phyloP scores from a whole-genome alignment of 2,888 invertebrate species.

The Scelioninae gen. 1 region DNA sequence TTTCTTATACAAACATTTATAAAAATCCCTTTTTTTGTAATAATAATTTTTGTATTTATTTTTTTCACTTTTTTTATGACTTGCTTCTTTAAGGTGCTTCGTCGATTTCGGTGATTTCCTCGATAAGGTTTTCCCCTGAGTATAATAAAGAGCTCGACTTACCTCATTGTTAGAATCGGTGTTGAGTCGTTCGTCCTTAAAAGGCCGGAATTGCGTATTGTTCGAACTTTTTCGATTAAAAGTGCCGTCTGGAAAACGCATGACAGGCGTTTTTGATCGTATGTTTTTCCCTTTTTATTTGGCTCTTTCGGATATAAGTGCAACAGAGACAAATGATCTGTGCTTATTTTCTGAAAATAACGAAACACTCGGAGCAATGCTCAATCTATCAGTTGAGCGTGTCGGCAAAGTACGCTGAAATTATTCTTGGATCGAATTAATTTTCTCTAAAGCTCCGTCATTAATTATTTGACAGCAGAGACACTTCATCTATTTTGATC shows the following conservation, averaged over 20 bases:
- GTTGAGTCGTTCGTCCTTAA: constrained; percentile 25
- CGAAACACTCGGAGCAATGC: constrained; percentile 24
- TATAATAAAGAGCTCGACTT: constrained; percentile 26
- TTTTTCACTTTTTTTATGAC: no score
- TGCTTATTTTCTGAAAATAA: constrained; percentile 41
- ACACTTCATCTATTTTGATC: constrained; percentile 12
- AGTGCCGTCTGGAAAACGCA: no score
- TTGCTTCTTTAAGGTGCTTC: no score
- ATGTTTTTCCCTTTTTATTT: not conserved
- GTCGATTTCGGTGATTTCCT: constrained; percentile 8
- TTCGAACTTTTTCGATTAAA: no score
- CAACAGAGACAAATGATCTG: constrained; percentile 36
- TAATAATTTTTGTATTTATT: no score
- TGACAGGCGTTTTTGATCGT: constrained; percentile 17
- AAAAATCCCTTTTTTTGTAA: no score
- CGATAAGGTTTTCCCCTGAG: not conserved
- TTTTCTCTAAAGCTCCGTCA: constrained; percentile 26
- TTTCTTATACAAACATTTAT: no score
- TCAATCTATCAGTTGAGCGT: constrained; percentile 39
- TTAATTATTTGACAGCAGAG: constrained; percentile 32
- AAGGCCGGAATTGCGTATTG: constrained; percentile 66
- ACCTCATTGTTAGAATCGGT: constrained; percentile 26
- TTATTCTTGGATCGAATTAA: constrained; percentile 32
- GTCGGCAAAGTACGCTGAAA: constrained; percentile 28
- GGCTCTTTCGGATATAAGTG: not conserved